phyloP scores from a whole-genome alignment of 2,888 invertebrate species.

The Metacarcinus magister region DNA sequence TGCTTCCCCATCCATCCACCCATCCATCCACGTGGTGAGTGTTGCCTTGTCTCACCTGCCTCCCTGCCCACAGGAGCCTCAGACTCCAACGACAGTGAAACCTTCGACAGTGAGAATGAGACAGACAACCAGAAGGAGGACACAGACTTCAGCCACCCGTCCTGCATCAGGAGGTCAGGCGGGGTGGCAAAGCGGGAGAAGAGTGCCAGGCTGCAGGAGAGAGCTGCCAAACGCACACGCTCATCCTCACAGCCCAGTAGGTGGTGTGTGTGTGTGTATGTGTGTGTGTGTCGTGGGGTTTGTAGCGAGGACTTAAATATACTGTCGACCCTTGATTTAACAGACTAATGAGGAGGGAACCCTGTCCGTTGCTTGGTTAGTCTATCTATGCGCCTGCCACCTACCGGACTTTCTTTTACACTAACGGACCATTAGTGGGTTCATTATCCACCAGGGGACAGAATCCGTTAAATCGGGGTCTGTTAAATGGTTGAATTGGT shows the following conservation, averaged over 20 bases:
- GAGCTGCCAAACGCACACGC: slow-evolving; percentile 56
- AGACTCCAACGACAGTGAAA: slow-evolving; percentile 69
- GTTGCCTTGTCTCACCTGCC: not conserved
- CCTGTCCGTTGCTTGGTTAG: too few relatives aligned
- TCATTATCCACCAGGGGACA: too few relatives aligned
- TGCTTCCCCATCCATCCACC: too few relatives aligned
- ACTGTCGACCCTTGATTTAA: too few relatives aligned
- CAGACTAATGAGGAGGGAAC: too few relatives aligned
- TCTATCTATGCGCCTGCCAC: too few relatives aligned
- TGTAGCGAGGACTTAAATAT: not conserved
- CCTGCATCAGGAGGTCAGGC: slow-evolving; percentile 4
- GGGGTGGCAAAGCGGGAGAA: slow-evolving; percentile 68
- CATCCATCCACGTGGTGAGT: not conserved
- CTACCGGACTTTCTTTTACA: too few relatives aligned
- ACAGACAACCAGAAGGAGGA: slow-evolving; percentile 67
- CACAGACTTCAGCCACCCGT: slow-evolving; percentile 65
- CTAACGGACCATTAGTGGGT: too few relatives aligned
- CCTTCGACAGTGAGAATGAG: slow-evolving; percentile 69
- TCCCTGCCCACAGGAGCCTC: not conserved
- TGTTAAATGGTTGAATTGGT: too few relatives aligned
- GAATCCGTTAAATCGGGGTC: too few relatives aligned
- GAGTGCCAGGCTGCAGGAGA: slow-evolving; percentile 72
- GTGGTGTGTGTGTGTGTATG: not conserved
- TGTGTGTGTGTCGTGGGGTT: not conserved
- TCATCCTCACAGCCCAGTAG: slow-evolving; percentile 10